These are phyloP conservation scores for Actias luna DNA, from an alignment of 2,888 invertebrate genomes.

Conservation along the genomic window DNA sequence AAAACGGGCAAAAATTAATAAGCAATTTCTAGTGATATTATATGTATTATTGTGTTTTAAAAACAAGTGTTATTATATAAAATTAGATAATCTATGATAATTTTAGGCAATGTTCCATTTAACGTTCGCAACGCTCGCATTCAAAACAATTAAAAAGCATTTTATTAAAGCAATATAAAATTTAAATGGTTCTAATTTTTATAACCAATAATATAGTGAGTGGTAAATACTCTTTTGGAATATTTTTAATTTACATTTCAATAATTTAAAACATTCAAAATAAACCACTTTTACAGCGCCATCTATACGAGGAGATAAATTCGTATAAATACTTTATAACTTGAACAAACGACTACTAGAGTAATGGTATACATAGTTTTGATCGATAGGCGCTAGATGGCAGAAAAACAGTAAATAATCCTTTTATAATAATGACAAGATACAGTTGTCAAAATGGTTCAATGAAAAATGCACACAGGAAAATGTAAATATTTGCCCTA, in stretches of 20 bases:
- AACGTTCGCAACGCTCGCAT: no score
- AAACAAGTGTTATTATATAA: no score
- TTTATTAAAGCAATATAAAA: no score
- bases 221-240: no score
- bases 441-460: constrained; percentile 37
- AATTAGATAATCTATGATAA: no score
- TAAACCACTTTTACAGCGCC: constrained; percentile 1
- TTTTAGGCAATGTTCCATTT: no score
- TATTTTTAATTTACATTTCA: not conserved
- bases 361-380: not conserved
- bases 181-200: no score
- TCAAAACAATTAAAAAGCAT: no score
- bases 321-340: not conserved
- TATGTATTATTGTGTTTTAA: no score
- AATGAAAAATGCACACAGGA: constrained; percentile 35
- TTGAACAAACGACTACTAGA: not conserved
- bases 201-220: no score
- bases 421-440: constrained; percentile 31
- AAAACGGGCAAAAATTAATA: no score
- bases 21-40: no score
- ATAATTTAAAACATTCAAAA: not conserved
- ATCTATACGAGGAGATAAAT: not conserved
- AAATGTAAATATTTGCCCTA: constrained; percentile 46
- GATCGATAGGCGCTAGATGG: constrained; percentile 28
- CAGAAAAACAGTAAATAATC: constrained; percentile 14